Percentiles rank a stretch among this genome's conserved stretches.
These are phyloP conservation scores for Rhagoletis zephyria DNA, from an alignment of 1,140 invertebrate genomes.

Conservation along the genomic window DNA sequence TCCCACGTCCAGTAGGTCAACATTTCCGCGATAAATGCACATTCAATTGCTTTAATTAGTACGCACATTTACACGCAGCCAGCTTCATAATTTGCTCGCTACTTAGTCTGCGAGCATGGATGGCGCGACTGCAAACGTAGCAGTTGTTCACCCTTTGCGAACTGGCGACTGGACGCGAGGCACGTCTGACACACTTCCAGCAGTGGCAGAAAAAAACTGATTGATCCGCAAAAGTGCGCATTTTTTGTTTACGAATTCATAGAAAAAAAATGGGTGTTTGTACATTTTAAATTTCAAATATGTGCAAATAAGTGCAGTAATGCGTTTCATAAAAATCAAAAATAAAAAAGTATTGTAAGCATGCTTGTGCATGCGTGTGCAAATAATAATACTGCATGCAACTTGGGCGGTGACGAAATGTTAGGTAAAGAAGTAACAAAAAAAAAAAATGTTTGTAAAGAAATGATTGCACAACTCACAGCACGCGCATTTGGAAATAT, in stretches of 20 bases:
- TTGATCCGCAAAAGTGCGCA: neutral
- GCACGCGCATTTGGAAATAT: neutral
- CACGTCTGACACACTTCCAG: slow-evolving; percentile 45
- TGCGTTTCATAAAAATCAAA: neutral
- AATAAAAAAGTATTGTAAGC: neutral
- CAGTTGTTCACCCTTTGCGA: neutral
- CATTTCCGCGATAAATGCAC: slow-evolving; percentile 41
- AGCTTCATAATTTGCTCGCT: neutral
- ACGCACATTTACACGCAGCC: slow-evolving; percentile 17
- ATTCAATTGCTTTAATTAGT: slow-evolving; percentile 41
- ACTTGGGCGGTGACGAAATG: neutral
- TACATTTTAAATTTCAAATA: neutral
- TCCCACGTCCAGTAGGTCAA: slow-evolving; percentile 37
- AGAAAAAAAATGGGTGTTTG: neutral
- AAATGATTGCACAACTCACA: too few relatives aligned
- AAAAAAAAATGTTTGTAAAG: neutral
- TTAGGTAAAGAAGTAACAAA: neutral
- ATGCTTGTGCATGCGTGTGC: neutral
- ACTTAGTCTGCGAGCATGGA: neutral
- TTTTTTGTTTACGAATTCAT: neutral
- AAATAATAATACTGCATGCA: neutral
- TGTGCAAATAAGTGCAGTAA: neutral
- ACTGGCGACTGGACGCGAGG: slow-evolving; percentile 2
- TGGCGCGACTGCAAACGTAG: neutral
- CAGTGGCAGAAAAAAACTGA: slow-evolving; percentile 34